A percentile compares a stretch with the other conserved stretches of the same genome.
Conservation (phyloP, 2,797 vertebrate genomes). For the Helostoma temminkii region DNA sequence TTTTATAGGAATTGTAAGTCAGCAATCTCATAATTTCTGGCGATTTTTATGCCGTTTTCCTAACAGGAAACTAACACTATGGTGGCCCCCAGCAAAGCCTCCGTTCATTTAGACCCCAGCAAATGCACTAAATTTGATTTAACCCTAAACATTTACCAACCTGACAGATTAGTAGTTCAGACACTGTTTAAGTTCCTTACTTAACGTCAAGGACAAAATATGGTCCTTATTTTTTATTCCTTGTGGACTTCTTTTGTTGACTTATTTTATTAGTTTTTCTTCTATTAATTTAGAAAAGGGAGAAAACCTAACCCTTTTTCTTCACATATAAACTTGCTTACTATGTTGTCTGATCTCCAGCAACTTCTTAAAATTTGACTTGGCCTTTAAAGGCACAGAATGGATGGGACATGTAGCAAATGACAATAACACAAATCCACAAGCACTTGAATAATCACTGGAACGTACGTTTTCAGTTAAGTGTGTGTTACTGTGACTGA, state of each 20-base stretch:
- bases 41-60: slow-evolving; percentile 21
- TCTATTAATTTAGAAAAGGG: slow-evolving; percentile 12
- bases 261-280: slow-evolving; percentile 43
- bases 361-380: slow-evolving; percentile 24
- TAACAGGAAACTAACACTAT: slow-evolving; percentile 23
- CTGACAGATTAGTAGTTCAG: slow-evolving; percentile 62
- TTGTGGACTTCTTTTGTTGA: slow-evolving; percentile 40
- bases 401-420: neutral
- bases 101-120: slow-evolving; percentile 56
- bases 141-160: slow-evolving; percentile 63
- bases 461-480: slow-evolving; percentile 17
- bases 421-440: slow-evolving; percentile 26
- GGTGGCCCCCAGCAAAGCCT: slow-evolving; percentile 28
- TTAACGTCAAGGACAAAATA: slow-evolving; percentile 55
- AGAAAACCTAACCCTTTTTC: neutral
- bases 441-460: slow-evolving; percentile 29
- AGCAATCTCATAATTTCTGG: neutral
- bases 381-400: slow-evolving; percentile 13
- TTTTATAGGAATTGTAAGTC: neutral
- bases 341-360: slow-evolving; percentile 20
- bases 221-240: slow-evolving; percentile 50
- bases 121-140: slow-evolving; percentile 74
- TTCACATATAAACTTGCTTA: neutral
- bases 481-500: slow-evolving; percentile 21
- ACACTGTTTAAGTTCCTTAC: slow-evolving; percentile 55